Evolutionary conservation across 2,888 invertebrate genomes (phyloP).

Genomic region (Drosophila pegasa): DNA sequence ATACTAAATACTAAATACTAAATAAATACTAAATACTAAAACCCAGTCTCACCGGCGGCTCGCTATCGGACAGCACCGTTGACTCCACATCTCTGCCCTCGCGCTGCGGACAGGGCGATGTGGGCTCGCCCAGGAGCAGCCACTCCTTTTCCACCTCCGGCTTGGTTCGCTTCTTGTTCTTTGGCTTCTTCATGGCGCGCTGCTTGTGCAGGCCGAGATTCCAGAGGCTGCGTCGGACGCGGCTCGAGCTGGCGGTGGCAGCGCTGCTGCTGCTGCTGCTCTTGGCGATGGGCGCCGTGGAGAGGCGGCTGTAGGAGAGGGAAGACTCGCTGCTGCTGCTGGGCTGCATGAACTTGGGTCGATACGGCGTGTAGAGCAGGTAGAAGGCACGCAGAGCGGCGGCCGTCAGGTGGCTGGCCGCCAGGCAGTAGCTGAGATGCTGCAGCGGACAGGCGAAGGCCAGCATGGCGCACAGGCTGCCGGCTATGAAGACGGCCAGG

Average conservation of each 20-base stretch:
- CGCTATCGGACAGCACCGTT: constrained; percentile 83
- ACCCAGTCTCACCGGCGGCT: constrained; percentile 82
- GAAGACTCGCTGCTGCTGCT: constrained; percentile 82
- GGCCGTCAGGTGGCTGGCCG: constrained; percentile 83
- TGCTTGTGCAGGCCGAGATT: constrained; percentile 82
- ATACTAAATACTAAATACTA: no score
- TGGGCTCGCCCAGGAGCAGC: constrained; percentile 84
- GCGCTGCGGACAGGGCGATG: constrained; percentile 83
- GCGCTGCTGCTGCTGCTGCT: constrained; percentile 70
- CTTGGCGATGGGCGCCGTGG: constrained; percentile 80
- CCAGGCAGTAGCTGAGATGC: constrained; percentile 85
- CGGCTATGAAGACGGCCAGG: constrained; percentile 86
- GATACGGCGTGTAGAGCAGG: constrained; percentile 83
- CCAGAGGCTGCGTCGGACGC: constrained; percentile 81
- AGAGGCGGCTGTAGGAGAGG: constrained; percentile 84
- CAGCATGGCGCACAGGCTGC: constrained; percentile 86
- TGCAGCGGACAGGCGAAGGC: constrained; percentile 87
- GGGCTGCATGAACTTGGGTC: constrained; percentile 84
- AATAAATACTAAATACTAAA: no score
- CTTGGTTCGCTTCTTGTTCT: constrained; percentile 75
- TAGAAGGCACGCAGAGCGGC: constrained; percentile 83
- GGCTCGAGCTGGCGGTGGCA: constrained; percentile 62
- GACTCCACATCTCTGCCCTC: constrained; percentile 83
- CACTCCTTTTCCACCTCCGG: constrained; percentile 84
- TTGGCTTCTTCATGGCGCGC: constrained; percentile 73